A percentile compares a stretch with the other conserved stretches of the same genome.
Evolutionary conservation across 2,888 invertebrate genomes (phyloP).

Genomic region (Diarsia mendica): DNA sequence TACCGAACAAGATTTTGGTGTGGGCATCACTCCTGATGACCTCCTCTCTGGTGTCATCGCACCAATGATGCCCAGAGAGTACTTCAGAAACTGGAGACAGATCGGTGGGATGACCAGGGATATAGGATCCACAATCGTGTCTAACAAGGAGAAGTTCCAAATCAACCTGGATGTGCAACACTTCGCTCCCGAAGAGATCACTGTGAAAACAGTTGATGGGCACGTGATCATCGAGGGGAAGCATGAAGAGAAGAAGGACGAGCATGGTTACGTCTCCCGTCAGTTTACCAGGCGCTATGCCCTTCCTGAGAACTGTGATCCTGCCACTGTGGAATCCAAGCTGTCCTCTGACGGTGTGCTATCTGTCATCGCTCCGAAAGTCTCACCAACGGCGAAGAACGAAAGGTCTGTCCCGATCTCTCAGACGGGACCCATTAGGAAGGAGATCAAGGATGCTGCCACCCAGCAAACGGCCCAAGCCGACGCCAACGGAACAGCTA

Average conservation of each 20-base stretch:
- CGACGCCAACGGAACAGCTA: slow-evolving; percentile 65
- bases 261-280: slow-evolving; percentile 90
- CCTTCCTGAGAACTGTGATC: slow-evolving; percentile 93
- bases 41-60: slow-evolving; percentile 70
- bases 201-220: slow-evolving; percentile 93
- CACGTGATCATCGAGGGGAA: slow-evolving; percentile 93
- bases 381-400: slow-evolving; percentile 69
- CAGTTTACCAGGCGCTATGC: slow-evolving; percentile 92
- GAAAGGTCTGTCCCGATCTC: slow-evolving; percentile 90
- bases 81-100: slow-evolving; percentile 81
- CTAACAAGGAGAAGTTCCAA: slow-evolving; percentile 90
- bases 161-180: slow-evolving; percentile 93
- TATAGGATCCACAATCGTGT: slow-evolving; percentile 86
- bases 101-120: slow-evolving; percentile 81
- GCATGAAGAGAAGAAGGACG: slow-evolving; percentile 94
- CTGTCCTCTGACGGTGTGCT: slow-evolving; percentile 94
- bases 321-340: slow-evolving; percentile 92
- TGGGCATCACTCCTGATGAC: slow-evolving; percentile 83
- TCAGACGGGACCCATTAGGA: slow-evolving; percentile 89
- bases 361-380: slow-evolving; percentile 91
- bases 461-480: slow-evolving; percentile 40
- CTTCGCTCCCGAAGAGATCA: slow-evolving; percentile 93
- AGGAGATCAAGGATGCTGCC: slow-evolving; percentile 84
- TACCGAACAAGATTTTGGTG: slow-evolving; percentile 85
- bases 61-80: slow-evolving; percentile 50